Evolutionary conservation across 23 tunicate species (phyloP).

Genomic region (Ascidia mentula): DNA sequence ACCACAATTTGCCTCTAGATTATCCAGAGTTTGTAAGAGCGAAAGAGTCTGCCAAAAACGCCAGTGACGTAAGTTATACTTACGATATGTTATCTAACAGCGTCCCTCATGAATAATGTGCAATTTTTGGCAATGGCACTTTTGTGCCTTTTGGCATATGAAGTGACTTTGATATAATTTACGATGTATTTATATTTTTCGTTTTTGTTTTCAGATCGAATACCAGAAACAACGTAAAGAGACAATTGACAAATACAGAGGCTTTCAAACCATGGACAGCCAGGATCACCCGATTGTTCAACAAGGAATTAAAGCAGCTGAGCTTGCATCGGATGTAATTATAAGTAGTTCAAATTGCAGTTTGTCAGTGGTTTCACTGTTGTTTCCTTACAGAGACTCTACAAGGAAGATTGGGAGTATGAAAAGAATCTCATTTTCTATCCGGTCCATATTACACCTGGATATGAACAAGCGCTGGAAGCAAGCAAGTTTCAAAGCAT

Average conservation of each 20-base stretch:
- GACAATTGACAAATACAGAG: slow-evolving; percentile 65
- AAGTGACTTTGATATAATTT: not conserved
- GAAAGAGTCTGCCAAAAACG: slow-evolving; percentile 72
- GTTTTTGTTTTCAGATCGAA: slow-evolving; percentile 37
- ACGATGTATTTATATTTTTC: not conserved
- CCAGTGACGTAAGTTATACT: slow-evolving; percentile 62
- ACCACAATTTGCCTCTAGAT: slow-evolving; percentile 56
- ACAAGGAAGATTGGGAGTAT: slow-evolving; percentile 97
- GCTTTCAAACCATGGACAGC: slow-evolving; percentile 98
- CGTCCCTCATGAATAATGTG: not conserved
- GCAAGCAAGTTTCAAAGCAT: slow-evolving; percentile 72
- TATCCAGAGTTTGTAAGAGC: slow-evolving; percentile 91
- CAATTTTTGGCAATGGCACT: not conserved
- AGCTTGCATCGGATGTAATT: slow-evolving; percentile 78
- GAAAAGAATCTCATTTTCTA: slow-evolving; percentile 79
- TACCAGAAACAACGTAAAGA: slow-evolving; percentile 75
- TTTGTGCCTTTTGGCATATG: not conserved
- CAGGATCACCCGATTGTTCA: slow-evolving; percentile 91
- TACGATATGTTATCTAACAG: not conserved
- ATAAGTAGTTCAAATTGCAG: not conserved
- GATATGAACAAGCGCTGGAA: slow-evolving; percentile 72
- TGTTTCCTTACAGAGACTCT: slow-evolving; percentile 32
- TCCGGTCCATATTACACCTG: slow-evolving; percentile 94
- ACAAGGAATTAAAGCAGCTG: slow-evolving; percentile 92
- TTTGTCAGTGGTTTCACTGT: too few relatives aligned